A percentile compares a stretch with the other conserved stretches of the same genome.
Conservation (phyloP, 2,113 vertebrate species). For the Mirza zaza region DNA sequence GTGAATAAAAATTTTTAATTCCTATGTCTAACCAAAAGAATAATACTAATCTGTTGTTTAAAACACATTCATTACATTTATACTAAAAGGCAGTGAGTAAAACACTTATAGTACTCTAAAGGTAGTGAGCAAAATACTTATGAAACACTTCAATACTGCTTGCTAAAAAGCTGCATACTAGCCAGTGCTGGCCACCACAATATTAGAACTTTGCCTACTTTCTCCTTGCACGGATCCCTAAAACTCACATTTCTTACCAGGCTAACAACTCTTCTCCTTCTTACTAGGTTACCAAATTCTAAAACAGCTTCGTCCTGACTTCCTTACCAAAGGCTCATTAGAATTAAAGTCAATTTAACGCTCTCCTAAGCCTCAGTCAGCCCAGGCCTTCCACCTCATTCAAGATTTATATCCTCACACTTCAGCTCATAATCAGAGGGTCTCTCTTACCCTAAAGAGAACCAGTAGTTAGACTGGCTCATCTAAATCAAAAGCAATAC, state of each 20-base stretch:
- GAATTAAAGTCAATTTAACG: constrained; percentile 15
- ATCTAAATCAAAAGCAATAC: background rate
- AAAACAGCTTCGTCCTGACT: background rate
- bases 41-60: background rate
- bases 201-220: background rate
- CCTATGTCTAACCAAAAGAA: constrained; percentile 2
- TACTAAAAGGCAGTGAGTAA: background rate
- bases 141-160: background rate
- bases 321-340: background rate
- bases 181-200: background rate
- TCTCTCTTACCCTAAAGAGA: background rate
- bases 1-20: background rate
- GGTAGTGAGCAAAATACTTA: background rate
- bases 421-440: background rate
- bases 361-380: background rate
- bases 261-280: background rate
- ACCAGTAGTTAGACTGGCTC: background rate
- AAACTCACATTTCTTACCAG: constrained; percentile 23
- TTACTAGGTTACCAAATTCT: background rate
- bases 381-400: background rate
- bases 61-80: background rate
- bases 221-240: constrained; percentile 6
- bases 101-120: background rate
- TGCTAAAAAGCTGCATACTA: background rate
- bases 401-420: background rate